Conservation (phyloP, 2,888 invertebrate species). For the Aporophyla nigra region DNA sequence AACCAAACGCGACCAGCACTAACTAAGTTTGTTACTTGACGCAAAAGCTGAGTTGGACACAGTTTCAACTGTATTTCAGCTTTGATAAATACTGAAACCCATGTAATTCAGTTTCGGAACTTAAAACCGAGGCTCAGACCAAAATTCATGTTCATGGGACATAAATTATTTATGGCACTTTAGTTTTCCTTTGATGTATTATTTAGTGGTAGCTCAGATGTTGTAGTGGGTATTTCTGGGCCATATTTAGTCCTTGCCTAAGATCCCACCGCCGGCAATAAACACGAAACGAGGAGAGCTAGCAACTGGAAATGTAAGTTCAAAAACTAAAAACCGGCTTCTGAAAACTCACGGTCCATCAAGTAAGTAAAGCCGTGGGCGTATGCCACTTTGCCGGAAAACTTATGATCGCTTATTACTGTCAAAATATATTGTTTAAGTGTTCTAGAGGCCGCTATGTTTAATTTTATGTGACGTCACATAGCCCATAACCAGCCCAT, state of each 20-base stretch:
- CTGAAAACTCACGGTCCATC: no score
- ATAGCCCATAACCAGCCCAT: no score
- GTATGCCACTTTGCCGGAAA: no score
- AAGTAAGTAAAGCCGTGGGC: no score
- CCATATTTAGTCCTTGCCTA: neutral
- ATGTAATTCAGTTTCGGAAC: constrained; percentile 62
- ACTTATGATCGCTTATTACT: no score
- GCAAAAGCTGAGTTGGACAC: constrained; percentile 52
- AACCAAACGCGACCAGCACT: constrained; percentile 37
- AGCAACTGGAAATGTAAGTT: neutral
- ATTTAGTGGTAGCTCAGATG: constrained; percentile 27
- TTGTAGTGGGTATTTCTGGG: neutral
- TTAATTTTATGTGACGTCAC: no score
- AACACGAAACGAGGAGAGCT: neutral
- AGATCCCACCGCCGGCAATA: neutral
- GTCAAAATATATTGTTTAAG: no score
- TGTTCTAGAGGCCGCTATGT: no score
- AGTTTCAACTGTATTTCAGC: constrained; percentile 68
- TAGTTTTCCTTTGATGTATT: constrained; percentile 39
- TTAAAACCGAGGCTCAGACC: constrained; percentile 54
- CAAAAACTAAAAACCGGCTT: no score
- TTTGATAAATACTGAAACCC: constrained; percentile 70
- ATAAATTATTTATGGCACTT: constrained; percentile 53
- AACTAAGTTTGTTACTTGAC: constrained; percentile 54
- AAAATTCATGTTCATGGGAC: constrained; percentile 58